Base-by-base conservation (phyloP, 2,888 invertebrate species). In the Ochropleura leucogaster region DNA sequence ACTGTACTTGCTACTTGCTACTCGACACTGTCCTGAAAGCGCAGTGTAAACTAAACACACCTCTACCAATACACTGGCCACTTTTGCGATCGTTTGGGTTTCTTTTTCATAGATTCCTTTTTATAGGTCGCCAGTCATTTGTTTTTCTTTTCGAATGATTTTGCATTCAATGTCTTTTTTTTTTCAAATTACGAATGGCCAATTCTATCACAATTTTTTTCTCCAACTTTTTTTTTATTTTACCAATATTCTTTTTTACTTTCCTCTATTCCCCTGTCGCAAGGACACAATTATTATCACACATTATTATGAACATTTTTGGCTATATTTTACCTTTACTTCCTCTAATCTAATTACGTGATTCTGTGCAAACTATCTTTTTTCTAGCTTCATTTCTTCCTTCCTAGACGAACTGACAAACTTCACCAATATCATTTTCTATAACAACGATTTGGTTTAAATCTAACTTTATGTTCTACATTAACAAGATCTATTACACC, bases 1-100 rank as follows among this genome's bases (percentile, higher is more conserved):
- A 64, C 53, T 44, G 67, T 55, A 40, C 51, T 71, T 49, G 80
- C 68, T 30, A 76, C 66, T 64, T n/a, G 71, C 44, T 46, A 71
- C 71, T 44, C 51, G 84, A 64, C 67, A 84, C 84, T 81, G 79
- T 78, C 68, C 20, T 70, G 68, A 65, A 80, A 85, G 72, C 68
- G 87, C 89, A 87, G 85, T 84, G 79, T 84, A 79, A 81, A 83
- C 89, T 85, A 87, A 89, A 90, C 85, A 78, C 64, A 62, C 88
- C 78, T 60, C 49, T 89, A 90, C 89, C 85, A 89, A 79, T 80
- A 82, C 74, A 89, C 47, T 16, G 4, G 20, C 16, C 18, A 74
- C 10, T 47, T 7, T 49, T 62, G 46, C 53, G 47, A 44, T 51
- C 16, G 49, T 46, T 51, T 55, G 0, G 40, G 16, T 62, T 60